These are phyloP conservation scores for Zaprionus tsacasi DNA, from an alignment of 1,140 invertebrate genomes.

Conservation along the genomic window DNA sequence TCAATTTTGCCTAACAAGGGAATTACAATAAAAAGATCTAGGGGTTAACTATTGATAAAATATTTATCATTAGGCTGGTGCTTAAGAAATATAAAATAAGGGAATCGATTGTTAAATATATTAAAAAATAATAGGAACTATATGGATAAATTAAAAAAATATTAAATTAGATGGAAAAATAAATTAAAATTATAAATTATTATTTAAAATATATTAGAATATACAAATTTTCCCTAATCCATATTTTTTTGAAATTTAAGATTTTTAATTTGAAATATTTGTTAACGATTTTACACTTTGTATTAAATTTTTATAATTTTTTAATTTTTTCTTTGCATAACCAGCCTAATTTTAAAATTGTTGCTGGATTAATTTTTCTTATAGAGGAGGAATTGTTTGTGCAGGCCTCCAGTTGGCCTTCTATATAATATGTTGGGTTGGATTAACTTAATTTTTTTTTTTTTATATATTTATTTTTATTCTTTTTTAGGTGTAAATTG, in stretches of 20 bases:
- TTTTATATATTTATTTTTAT: constrained; percentile 14
- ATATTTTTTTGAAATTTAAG: not conserved
- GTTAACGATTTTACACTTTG: not conserved
- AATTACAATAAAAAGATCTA: constrained; percentile 49
- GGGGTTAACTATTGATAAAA: constrained; percentile 38
- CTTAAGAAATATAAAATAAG: constrained; percentile 31
- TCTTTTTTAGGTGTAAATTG: constrained; percentile 70
- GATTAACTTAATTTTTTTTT: no score
- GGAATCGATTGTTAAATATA: not conserved
- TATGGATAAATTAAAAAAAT: not conserved
- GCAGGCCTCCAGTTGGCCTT: constrained; percentile 13
- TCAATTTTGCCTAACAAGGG: constrained; percentile 68
- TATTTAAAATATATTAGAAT: not conserved
- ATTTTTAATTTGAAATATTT: not conserved
- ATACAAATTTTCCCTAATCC: not conserved
- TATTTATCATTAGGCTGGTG: constrained; percentile 39
- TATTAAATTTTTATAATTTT: not conserved
- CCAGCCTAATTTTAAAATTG: constrained; percentile 42
- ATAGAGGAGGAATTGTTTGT: constrained; percentile 56
- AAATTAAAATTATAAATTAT: not conserved
- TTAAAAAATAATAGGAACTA: not conserved
- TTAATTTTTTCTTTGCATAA: constrained; percentile 19
- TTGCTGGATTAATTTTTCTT: constrained; percentile 41
- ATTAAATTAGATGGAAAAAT: not conserved
- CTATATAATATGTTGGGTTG: constrained; percentile 14